Percentiles rank a stretch among this genome's conserved stretches.
Conservation (phyloP, 2,888 invertebrate genomes). For the Lamellibrachia columna region DNA sequence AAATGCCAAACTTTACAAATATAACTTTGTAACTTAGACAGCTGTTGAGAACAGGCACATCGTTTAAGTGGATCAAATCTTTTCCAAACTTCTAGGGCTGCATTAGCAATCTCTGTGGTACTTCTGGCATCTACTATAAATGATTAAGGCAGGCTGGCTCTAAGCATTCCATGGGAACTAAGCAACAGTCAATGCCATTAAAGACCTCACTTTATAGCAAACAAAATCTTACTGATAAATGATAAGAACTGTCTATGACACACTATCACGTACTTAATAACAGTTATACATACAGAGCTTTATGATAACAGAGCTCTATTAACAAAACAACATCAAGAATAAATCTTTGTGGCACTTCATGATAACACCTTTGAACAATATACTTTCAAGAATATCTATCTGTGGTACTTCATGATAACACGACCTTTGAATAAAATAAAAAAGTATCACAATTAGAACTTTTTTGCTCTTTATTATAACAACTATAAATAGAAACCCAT, state of each 20-base stretch:
- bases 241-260: not conserved
- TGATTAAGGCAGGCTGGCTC: not conserved
- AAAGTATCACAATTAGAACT: not conserved
- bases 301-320: not conserved
- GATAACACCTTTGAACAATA: not conserved
- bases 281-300: too few relatives aligned
- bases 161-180: not conserved
- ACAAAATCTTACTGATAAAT: not conserved
- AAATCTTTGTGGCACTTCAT: not conserved
- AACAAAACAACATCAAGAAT: slow-evolving; percentile 13
- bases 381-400: too few relatives aligned
- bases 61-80: too few relatives aligned
- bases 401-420: not conserved
- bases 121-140: not conserved
- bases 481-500: too few relatives aligned
- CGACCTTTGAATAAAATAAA: not conserved
- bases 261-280: not conserved
- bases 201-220: not conserved
- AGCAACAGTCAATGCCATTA: not conserved
- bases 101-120: not conserved
- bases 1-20: too few relatives aligned
- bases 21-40: too few relatives aligned
- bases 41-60: too few relatives aligned
- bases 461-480: not conserved
- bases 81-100: not conserved